phyloP scores from a whole-genome alignment of 2,888 invertebrate species.

The Zaprionus lineosus region DNA sequence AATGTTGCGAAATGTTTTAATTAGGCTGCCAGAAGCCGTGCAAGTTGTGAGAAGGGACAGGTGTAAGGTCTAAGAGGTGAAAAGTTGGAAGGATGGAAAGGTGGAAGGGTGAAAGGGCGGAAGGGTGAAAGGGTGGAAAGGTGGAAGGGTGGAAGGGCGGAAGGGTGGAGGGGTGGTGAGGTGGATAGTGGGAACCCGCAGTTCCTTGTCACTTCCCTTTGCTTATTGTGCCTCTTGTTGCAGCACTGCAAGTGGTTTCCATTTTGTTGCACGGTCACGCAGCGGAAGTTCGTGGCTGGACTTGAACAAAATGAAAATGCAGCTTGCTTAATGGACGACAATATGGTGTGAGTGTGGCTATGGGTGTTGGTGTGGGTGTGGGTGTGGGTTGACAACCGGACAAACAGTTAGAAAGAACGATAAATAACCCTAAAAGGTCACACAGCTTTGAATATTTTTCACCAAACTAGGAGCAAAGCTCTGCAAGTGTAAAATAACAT shows the following conservation, averaged over 20 bases:
- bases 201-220: too few relatives aligned
- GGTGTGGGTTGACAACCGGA: not conserved
- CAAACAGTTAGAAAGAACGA: slow-evolving; percentile 10
- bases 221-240: not conserved
- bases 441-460: not conserved
- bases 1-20: slow-evolving; percentile 63
- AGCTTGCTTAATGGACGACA: slow-evolving; percentile 30
- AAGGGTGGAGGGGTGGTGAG: too few relatives aligned
- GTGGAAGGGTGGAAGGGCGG: too few relatives aligned
- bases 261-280: slow-evolving; percentile 42
- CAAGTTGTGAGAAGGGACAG: slow-evolving; percentile 1
- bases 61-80: not conserved
- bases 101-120: not conserved
- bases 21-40: slow-evolving; percentile 51
- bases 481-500: not conserved
- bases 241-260: slow-evolving; percentile 1
- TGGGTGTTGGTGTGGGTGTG: not conserved
- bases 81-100: not conserved
- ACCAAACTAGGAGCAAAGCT: not conserved
- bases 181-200: too few relatives aligned
- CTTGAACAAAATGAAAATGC: slow-evolving; percentile 29
- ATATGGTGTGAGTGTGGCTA: too few relatives aligned
- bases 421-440: slow-evolving; percentile 22
- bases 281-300: slow-evolving; percentile 43
- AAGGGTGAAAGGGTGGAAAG: not conserved